Conservation (phyloP, 2,888 invertebrate genomes). For the Hydroisotoma schaefferi region DNA sequence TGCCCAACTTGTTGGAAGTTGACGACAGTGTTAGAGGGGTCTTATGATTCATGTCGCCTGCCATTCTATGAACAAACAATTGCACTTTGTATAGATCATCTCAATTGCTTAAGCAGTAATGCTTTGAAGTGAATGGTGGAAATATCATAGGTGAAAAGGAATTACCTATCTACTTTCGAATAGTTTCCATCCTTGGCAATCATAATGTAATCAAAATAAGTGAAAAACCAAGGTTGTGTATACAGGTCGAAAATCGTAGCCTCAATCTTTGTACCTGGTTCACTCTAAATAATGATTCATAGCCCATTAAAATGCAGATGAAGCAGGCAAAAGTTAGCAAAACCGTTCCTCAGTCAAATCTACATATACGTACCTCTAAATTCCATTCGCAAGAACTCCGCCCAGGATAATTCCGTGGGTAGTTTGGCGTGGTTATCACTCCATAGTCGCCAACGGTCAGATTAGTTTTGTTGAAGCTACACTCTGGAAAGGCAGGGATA, state of each 20-base stretch:
- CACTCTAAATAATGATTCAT: slow-evolving; percentile 18
- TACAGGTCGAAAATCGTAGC: slow-evolving; percentile 46
- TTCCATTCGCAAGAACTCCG: slow-evolving; percentile 43
- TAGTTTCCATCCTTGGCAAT: slow-evolving; percentile 43
- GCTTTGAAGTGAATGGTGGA: too few species aligned
- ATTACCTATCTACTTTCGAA: slow-evolving; percentile 41
- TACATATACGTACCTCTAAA: slow-evolving; percentile 33
- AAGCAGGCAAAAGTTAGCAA: neutral
- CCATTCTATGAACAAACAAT: slow-evolving; percentile 32
- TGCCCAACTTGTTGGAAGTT: slow-evolving; percentile 41
- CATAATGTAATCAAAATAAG: slow-evolving; percentile 48
- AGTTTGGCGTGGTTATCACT: slow-evolving; percentile 39
- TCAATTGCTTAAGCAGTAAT: neutral
- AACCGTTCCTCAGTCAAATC: neutral
- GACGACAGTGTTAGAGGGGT: slow-evolving; percentile 45
- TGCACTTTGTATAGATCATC: neutral
- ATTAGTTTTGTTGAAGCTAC: slow-evolving; percentile 38
- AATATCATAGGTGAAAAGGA: too few species aligned
- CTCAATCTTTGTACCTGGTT: slow-evolving; percentile 41
- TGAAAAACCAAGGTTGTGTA: slow-evolving; percentile 48
- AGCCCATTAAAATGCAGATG: neutral
- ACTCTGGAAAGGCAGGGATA: slow-evolving; percentile 29
- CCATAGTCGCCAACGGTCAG: slow-evolving; percentile 40
- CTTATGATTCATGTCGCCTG: slow-evolving; percentile 46
- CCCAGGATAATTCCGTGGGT: slow-evolving; percentile 48